Base-by-base conservation (phyloP, 2,113 vertebrate genomes). In the Rhabdomys dilectus region DNA sequence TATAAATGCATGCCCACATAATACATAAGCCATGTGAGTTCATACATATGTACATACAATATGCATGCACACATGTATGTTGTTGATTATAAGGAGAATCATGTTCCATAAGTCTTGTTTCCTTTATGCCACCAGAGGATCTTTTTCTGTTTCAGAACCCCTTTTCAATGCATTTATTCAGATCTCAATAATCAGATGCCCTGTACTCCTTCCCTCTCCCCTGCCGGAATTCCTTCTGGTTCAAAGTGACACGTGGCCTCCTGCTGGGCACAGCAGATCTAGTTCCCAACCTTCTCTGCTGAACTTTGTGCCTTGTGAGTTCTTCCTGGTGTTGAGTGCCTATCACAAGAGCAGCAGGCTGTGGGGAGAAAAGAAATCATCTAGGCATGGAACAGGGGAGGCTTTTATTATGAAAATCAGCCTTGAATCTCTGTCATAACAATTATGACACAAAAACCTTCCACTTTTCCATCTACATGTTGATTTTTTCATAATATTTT, bases 401-500 rank as follows among this genome's bases (percentile, higher is more conserved):
- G n/a, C 75, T 90, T 93, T 87, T 91, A 84, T 94, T 73, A 51
- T 82, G 84, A 87, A 94, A 95, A 91, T 88, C 58, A 92, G 58
- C 53, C 91, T 90, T 94, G 68, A 95, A 95, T 70, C 24, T 60
- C 66, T 70, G 1, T 90, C 78, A 68, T 76, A 87, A 96, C 92
- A 95, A 66, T 68, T 78, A 86, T 72, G 77, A 62, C 53, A 96
- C 56, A 95, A 92, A 78, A 86, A 34, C 76, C 58, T 91, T 92
- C 88, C 5, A n/a, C 75, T 92, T 92, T 62, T 92, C 34, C 8
- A 58, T 88, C 42, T 80, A 88, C 51, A 60, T 88, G n/a, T 90
- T 97, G 70, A n/a, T 78, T 92, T 88, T 68, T 93, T 36, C 68
- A 66, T 93, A 94, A 72, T 95, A 85, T 53, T 97, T 94, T 96